Conservation (phyloP, 92 coral and sea anemone genomes). For the Epizoanthus rinbou region DNA sequence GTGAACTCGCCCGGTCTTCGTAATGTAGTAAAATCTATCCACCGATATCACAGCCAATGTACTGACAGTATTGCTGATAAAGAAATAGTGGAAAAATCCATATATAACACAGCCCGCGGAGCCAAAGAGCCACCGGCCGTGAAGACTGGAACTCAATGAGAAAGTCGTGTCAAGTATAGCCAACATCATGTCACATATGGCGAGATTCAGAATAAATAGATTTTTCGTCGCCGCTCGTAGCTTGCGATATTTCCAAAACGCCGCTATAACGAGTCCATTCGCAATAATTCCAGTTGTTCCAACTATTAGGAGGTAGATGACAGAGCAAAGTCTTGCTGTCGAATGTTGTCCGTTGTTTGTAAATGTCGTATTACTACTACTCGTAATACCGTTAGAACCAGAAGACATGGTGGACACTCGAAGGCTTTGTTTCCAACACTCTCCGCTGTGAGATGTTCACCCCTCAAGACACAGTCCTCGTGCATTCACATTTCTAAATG, state of each 20-base stretch:
- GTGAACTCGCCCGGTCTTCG: constrained; percentile 77
- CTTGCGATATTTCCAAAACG: constrained; percentile 75
- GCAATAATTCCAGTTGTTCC: constrained; percentile 78
- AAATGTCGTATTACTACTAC: background rate
- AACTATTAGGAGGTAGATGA: constrained; percentile 66
- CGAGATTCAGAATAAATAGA: constrained; percentile 85
- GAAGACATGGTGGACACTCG: background rate
- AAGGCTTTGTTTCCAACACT: background rate
- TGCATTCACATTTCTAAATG: background rate
- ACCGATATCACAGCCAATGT: constrained; percentile 84
- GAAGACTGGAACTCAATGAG: constrained; percentile 68
- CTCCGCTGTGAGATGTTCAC: background rate
- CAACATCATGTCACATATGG: constrained; percentile 84
- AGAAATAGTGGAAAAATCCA: constrained; percentile 84
- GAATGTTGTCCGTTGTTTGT: background rate
- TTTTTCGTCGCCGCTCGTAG: constrained; percentile 89
- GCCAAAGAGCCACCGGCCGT: constrained; percentile 77
- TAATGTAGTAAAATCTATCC: constrained; percentile 87
- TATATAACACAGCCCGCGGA: constrained; percentile 74
- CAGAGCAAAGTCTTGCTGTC: constrained; percentile 60
- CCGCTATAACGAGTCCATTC: constrained; percentile 78
- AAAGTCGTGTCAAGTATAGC: constrained; percentile 70
- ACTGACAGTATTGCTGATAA: constrained; percentile 79
- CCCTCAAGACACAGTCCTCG: background rate
- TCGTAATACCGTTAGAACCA: constrained; percentile 7